These are phyloP conservation scores for Cephalopterus ornatus DNA, from an alignment of 2,113 vertebrate species.

Conservation along the genomic window DNA sequence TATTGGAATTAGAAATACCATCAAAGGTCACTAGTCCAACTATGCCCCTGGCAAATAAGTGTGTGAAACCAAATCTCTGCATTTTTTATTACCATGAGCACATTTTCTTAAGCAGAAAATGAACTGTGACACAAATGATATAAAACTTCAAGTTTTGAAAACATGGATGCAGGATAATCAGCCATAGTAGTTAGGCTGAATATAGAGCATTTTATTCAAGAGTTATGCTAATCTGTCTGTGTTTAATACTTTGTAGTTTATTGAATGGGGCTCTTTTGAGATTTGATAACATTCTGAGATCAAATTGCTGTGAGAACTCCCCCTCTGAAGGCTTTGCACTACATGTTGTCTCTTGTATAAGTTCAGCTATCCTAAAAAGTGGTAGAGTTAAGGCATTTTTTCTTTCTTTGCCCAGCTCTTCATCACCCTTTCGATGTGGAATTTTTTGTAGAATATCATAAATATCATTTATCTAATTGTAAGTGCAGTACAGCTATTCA, in stretches of 20 bases:
- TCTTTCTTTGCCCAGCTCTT: background rate
- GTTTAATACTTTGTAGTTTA: background rate
- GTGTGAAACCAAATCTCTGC: background rate
- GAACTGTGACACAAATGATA: accelerated
- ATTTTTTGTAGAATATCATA: background rate
- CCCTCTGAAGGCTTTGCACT: background rate
- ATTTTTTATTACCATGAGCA: background rate
- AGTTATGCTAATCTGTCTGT: background rate
- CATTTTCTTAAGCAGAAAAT: background rate
- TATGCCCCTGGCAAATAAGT: background rate
- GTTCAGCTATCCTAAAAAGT: background rate
- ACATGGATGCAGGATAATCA: background rate
- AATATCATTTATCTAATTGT: background rate
- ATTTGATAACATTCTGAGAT: background rate
- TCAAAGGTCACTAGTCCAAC: background rate
- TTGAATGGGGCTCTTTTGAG: background rate
- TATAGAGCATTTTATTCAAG: background rate
- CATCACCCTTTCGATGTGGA: background rate
- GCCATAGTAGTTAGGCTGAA: background rate
- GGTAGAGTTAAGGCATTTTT: background rate
- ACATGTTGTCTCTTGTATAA: background rate
- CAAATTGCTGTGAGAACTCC: background rate
- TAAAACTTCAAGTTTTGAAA: background rate
- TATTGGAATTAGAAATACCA: background rate
- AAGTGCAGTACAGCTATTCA: background rate